A percentile compares a stretch with the other conserved stretches of the same genome.
phyloP scores from a whole-genome alignment of 2,797 vertebrate genomes.

The Schizothorax lantsangensis region DNA sequence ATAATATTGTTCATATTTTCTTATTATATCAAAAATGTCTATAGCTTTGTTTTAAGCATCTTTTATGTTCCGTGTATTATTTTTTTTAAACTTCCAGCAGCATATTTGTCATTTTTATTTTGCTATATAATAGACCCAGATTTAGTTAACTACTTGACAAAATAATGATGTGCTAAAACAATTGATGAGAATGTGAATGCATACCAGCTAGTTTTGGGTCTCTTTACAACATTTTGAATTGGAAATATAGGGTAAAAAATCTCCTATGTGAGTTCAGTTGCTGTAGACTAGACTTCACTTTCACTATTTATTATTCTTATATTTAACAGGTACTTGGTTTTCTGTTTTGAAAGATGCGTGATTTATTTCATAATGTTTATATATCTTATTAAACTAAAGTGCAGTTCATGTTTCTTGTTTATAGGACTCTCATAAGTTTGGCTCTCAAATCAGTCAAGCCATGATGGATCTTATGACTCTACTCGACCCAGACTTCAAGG shows the following conservation, averaged over 20 bases:
- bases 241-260: background rate
- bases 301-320: background rate
- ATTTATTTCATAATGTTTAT: background rate
- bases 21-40: too few species aligned
- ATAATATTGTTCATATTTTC: too few species aligned
- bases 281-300: background rate
- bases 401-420: background rate
- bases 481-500: conserved; percentile 69
- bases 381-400: background rate
- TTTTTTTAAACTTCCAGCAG: background rate
- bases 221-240: background rate
- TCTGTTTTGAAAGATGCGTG: background rate
- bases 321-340: background rate
- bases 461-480: conserved; percentile 80
- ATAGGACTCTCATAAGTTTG: conserved; percentile 82
- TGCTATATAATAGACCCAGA: background rate
- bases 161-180: background rate
- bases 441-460: conserved; percentile 79
- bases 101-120: background rate
- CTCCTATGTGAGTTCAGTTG: background rate
- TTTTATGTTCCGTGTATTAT: background rate
- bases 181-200: background rate
- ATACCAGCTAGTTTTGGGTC: background rate
- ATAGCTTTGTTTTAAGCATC: too few species aligned
- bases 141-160: background rate